Evolutionary conservation across 2,888 invertebrate genomes (phyloP).

Genomic region (Tetragnatha montana): DNA sequence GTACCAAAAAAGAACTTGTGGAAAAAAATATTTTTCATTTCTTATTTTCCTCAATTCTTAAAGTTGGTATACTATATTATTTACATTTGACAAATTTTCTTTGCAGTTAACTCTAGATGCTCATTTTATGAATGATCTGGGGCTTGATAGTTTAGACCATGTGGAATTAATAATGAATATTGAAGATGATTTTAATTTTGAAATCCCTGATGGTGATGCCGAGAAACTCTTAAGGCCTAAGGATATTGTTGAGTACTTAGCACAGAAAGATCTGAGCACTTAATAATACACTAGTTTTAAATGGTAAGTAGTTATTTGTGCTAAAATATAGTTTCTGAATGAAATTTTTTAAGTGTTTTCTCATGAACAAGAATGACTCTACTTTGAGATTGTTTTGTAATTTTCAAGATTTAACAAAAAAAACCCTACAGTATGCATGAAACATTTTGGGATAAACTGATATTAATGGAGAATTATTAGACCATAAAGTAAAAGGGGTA

Average conservation of each 20-base stretch:
- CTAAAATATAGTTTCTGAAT: neutral
- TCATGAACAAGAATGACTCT: too few relatives aligned
- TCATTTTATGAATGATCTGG: conserved; percentile 97
- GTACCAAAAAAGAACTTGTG: too few relatives aligned
- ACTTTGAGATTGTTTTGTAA: too few relatives aligned
- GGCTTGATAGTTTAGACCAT: conserved; percentile 97
- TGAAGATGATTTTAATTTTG: conserved; percentile 99
- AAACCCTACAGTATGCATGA: too few relatives aligned
- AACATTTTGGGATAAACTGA: too few relatives aligned
- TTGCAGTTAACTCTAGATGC: conserved; percentile 91
- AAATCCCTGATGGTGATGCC: conserved; percentile 98
- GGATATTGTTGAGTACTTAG: conserved; percentile 93
- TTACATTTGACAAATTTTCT: conserved; percentile 35
- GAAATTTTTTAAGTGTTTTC: too few relatives aligned
- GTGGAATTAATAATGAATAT: conserved; percentile 99
- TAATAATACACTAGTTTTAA: neutral
- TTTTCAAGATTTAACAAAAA: too few relatives aligned
- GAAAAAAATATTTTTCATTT: too few relatives aligned
- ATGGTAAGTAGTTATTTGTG: conserved; percentile 5
- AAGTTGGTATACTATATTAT: too few relatives aligned
- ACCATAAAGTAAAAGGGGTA: too few relatives aligned
- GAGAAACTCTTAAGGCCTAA: conserved; percentile 92
- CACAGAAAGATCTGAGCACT: conserved; percentile 35
- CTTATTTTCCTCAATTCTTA: too few relatives aligned
- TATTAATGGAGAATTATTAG: too few relatives aligned